Base-by-base conservation (phyloP, 1,140 invertebrate genomes). In the Pentalonia nigronervosa region DNA sequence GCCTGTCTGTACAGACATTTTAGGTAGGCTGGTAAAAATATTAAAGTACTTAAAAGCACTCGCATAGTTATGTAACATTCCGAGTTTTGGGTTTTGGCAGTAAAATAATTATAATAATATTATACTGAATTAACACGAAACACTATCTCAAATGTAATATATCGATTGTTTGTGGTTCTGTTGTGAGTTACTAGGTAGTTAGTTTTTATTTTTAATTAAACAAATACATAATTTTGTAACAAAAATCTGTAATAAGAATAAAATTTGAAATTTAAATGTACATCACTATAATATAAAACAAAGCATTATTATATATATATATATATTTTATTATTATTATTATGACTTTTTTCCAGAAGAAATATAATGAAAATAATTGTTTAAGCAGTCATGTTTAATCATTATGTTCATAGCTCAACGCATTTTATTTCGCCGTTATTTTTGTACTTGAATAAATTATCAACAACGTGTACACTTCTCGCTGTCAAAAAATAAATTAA, bases 401-500 rank as follows among this genome's bases (percentile, higher is more conserved):
- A 67, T 36, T 84, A 36, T 41, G 7, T 84, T 41, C 36, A 84
- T 84, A 45, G 21, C 36, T 41, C 81, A 36, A 45, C 21, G 25
- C 36, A 11, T 21, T n/a, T 23, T 84, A 41, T 84, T 84, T 45
- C 25, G 8, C 36, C 36, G 20, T 84, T 23, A 84, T 45, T 84
- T 41, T 84, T 25, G 36, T 20, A 84, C 9, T 41, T 41, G 36
- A 84, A 84, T 41, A 84, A 84, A 41, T 84, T 84, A 4, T 36
- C 21, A 84, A 84, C 36, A 84, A 23, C 36, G 23, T 76, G n/a
- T 76, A 76, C n/a, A 30, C 34, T 84, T 84, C 8, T 84, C 1
- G 81, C 25, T 84, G 81, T 84, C 36, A 23, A 84, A 84, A 84
- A 45, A 23, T 36, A 84, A 84, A 84, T 84, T 84, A 84, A 84